phyloP scores from a whole-genome alignment of 2,797 vertebrate genomes.

The Chelidonichthys spinosus region DNA sequence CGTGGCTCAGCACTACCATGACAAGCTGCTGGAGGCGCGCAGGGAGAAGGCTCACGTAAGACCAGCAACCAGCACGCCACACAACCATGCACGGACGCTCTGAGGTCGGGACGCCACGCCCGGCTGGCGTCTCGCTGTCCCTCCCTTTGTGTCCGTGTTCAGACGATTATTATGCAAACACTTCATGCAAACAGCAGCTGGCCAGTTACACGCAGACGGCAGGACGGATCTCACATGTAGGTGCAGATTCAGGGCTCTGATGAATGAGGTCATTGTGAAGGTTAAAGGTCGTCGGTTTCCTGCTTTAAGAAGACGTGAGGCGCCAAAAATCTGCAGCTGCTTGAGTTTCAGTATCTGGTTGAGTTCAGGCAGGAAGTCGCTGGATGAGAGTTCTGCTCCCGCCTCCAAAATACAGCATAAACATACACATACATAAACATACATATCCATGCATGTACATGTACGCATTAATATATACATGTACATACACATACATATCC shows the following conservation, averaged over 20 bases:
- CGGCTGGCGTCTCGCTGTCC: not conserved
- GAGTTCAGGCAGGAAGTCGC: not conserved
- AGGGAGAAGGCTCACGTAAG: slow-evolving; percentile 96
- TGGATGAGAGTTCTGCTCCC: not conserved
- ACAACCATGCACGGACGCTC: too few species aligned
- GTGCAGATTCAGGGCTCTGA: not conserved
- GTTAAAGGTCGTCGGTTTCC: not conserved
- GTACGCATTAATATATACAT: too few species aligned
- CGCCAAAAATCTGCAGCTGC: not conserved
- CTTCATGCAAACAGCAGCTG: slow-evolving; percentile 50
- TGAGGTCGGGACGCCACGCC: too few species aligned
- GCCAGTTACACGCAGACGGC: slow-evolving; percentile 42
- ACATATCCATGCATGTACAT: too few species aligned
- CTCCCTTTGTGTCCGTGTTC: not conserved
- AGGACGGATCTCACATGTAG: fast-evolving
- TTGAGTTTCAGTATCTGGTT: not conserved
- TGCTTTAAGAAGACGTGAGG: not conserved
- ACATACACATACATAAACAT: too few species aligned
- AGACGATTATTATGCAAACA: slow-evolving; percentile 57
- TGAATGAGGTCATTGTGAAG: not conserved
- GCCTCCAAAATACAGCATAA: not conserved
- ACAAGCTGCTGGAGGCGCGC: slow-evolving; percentile 92
- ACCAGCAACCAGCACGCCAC: not conserved
- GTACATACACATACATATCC: too few species aligned
- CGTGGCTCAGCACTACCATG: slow-evolving; percentile 97